phyloP scores from a whole-genome alignment of 1,140 invertebrate genomes.

The Zaprionus vittiger region DNA sequence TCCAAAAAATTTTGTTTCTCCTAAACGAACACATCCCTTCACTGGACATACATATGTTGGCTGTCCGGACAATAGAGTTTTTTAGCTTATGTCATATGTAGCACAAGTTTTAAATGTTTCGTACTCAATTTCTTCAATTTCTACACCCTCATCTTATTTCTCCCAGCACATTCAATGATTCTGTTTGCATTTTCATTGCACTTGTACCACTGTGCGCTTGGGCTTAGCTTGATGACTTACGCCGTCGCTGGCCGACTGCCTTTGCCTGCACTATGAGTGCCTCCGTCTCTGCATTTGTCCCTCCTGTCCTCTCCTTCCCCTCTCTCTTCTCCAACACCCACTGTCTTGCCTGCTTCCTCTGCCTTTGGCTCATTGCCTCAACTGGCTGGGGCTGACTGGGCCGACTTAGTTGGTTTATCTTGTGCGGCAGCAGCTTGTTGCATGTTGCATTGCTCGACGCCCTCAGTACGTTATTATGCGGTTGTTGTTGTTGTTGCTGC shows the following conservation, averaged over 20 bases:
- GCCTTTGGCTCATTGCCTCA: slow-evolving; percentile 19
- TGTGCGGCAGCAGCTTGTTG: slow-evolving; percentile 36
- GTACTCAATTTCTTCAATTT: too few relatives aligned
- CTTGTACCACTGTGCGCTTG: not conserved
- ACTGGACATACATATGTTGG: too few relatives aligned
- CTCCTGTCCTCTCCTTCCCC: not conserved
- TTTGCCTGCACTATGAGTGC: not conserved
- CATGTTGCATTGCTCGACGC: slow-evolving; percentile 75
- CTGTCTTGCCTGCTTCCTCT: not conserved
- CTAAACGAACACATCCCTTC: too few relatives aligned
- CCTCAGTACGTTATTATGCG: slow-evolving; percentile 79
- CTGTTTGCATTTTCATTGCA: not conserved
- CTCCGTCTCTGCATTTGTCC: not conserved
- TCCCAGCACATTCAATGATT: too few relatives aligned
- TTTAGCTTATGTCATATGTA: too few relatives aligned
- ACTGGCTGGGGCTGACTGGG: slow-evolving; percentile 22
- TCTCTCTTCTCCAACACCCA: not conserved
- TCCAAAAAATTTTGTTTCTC: too few relatives aligned
- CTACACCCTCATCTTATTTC: too few relatives aligned
- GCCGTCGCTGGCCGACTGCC: not conserved
- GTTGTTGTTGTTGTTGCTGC: slow-evolving; percentile 52
- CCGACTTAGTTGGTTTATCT: slow-evolving; percentile 11
- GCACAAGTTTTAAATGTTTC: too few relatives aligned
- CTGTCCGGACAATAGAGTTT: too few relatives aligned
- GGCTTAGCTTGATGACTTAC: not conserved